Base-by-base conservation (phyloP, 1,140 invertebrate species). In the Zaprionus gabonicus region DNA sequence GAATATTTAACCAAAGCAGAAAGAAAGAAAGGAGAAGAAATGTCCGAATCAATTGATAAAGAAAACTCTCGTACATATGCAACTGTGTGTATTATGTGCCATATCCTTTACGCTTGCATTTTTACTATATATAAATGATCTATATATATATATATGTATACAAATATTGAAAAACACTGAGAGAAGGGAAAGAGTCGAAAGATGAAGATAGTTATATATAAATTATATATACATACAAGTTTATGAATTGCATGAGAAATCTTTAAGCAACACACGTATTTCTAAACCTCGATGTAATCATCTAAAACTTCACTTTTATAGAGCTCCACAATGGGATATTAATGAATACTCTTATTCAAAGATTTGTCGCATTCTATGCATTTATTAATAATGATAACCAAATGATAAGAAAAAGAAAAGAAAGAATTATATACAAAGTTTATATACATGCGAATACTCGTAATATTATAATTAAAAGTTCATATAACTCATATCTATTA, bases 81-180 rank as follows among this genome's bases (percentile, higher is more conserved):
- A 71, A 77, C 77, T 76, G 83, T 71, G 83, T 71, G 83, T 85
- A 76, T 88, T 85, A 80, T 88, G 81, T 90, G 85, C 84, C 84
- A 88, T 88, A 88, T 88, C 86, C 85, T 85, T 83, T 83, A 85
- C 57, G 85, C 85, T 90, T 90, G 82, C 87, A 91, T 90, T 85
- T 88, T 87, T 73, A 82, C 77, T 73, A 56, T 71, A 71, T 65
- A 65, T 38, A 65, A 55, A 63, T 4, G 28, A 64, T 44, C 59
- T 72, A 63, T 64, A 68, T 56, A 63, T 23, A 23, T 23, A 23
- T 23, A 23, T 73, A 60, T 60, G 58, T 27, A 71, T 57, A 71
- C 36, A 58, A 10, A 51, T 3, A 51, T 17, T 58, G 53, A 55
- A 67, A 53, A 73, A 38, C 36, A 44, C 25, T 53, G 46, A 64